phyloP scores from a whole-genome alignment of 2,113 vertebrate species.

The Brachyhypopomus gauderio region DNA sequence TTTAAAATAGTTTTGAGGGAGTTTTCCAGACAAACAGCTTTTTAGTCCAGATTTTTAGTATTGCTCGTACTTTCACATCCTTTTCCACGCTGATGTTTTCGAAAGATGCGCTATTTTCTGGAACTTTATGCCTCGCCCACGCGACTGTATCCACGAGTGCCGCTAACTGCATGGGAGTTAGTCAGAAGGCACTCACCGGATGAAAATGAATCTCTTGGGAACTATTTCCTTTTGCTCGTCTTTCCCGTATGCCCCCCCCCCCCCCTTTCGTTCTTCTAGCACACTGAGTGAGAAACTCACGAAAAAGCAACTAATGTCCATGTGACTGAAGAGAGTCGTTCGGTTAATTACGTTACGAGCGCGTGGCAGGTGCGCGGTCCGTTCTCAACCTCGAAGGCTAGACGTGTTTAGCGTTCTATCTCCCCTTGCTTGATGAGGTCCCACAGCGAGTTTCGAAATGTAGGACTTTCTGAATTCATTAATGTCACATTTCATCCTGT shows the following conservation, averaged over 20 bases:
- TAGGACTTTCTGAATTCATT: neutral
- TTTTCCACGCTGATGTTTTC: neutral
- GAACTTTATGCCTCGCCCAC: neutral
- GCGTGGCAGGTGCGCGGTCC: slow-evolving; percentile 7
- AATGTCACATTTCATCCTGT: slow-evolving; percentile 27
- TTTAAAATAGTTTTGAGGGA: neutral
- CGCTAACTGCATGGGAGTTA: neutral
- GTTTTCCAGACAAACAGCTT: too few relatives aligned
- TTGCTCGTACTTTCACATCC: neutral
- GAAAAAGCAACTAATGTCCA: neutral
- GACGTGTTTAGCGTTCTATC: slow-evolving; percentile 3
- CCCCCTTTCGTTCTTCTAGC: neutral
- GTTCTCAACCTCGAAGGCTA: neutral
- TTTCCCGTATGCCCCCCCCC: too few relatives aligned
- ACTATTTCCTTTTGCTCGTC: neutral
- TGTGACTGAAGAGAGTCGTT: neutral
- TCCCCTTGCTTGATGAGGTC: neutral
- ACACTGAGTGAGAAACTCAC: slow-evolving; percentile 5
- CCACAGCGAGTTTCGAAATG: slow-evolving; percentile 15
- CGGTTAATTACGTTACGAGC: slow-evolving; percentile 4
- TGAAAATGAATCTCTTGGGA: neutral
- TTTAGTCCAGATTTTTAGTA: too few relatives aligned
- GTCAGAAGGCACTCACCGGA: neutral
- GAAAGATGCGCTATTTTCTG: neutral
- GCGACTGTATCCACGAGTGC: neutral